A percentile compares a stretch with the other conserved stretches of the same genome.
phyloP scores from a whole-genome alignment of 2,888 invertebrate genomes.

The Encarsia formosa region DNA sequence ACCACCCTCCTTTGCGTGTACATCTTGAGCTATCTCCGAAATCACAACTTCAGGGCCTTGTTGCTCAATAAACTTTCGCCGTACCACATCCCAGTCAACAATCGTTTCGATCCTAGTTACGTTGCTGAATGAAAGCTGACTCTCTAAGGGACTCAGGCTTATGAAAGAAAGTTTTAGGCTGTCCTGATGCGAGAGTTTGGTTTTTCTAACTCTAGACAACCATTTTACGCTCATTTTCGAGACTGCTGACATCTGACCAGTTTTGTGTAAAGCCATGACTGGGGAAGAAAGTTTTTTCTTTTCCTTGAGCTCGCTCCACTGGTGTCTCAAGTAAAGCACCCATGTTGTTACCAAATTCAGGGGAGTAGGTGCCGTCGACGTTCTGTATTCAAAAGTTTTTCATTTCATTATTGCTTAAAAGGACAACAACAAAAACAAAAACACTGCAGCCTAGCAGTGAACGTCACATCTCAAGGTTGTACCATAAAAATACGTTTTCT shows the following conservation, averaged over 20 bases:
- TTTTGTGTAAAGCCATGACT: constrained; percentile 68
- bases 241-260: constrained; percentile 73
- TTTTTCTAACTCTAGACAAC: constrained; percentile 82
- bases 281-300: constrained; percentile 78
- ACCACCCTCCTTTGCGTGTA: no score
- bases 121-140: constrained; percentile 74
- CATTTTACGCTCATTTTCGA: constrained; percentile 86
- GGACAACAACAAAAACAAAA: no score
- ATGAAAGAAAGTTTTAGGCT: constrained; percentile 75
- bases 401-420: no score
- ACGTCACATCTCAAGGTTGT: no score
- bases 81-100: constrained; percentile 86
- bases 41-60: no score
- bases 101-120: constrained; percentile 81
- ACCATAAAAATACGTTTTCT: no score
- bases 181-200: constrained; percentile 73
- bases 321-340: constrained; percentile 78
- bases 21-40: no score
- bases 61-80: constrained; percentile 80
- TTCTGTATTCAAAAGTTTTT: no score
- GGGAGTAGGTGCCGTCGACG: constrained; percentile 93
- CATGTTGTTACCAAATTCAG: constrained; percentile 94
- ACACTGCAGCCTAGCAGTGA: no score
- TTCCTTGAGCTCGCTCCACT: constrained; percentile 69
- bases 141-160: constrained; percentile 77